Base-by-base conservation (phyloP, 2,797 vertebrate genomes). In the Nasua narica region DNA sequence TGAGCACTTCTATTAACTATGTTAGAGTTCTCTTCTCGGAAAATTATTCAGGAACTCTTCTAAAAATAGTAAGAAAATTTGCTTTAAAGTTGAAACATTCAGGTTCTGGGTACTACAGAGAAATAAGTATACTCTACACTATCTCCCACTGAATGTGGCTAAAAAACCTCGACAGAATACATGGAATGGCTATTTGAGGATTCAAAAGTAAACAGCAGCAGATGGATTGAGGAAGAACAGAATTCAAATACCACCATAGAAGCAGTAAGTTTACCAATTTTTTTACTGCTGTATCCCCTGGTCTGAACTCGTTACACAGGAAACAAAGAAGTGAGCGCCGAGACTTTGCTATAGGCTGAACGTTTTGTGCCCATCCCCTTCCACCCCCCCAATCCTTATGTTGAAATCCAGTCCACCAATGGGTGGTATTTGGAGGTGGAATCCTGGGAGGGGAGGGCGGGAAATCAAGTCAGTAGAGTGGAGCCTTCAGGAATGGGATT, bases 231-330 rank as follows among this genome's bases (percentile, higher is more conserved):
- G 29, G 46, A 82, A 90, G 83, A 89, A 97, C 16, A 87, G 74
- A 96, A 94, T 92, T 90, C n/a, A 96, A 96, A 94, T 40, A 72
- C n/a, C 19, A 94, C 35, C 48, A 79, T 84, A 79, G 13, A 82
- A 79, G 18, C 10, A 18, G 29, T 58, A 83, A 94, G 27, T 94
- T 77, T 65, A 89, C 13, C 92, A 86, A 69, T 67, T n/a, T 87
- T 79, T 92, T 84, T 40, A 82, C 14, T 82, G 12, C 52, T 77
- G 6, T 67, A 40, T 91, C 35, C n/a, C 25, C 19, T 87, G 50
- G 52, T 82, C 48, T 92, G 48, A 90, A 87, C 78, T 94, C 35
- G 67, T 74, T 25, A 84, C 10, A 90, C 0, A 78, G 16, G 46
- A 95, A 94, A 90, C 25, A 83, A 90, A 77, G 70, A 94, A 78